Evolutionary conservation across 1,140 invertebrate species (phyloP), one percentile per base, ranked within the genome.

Genomic region (Orussus abietinus): DNA sequence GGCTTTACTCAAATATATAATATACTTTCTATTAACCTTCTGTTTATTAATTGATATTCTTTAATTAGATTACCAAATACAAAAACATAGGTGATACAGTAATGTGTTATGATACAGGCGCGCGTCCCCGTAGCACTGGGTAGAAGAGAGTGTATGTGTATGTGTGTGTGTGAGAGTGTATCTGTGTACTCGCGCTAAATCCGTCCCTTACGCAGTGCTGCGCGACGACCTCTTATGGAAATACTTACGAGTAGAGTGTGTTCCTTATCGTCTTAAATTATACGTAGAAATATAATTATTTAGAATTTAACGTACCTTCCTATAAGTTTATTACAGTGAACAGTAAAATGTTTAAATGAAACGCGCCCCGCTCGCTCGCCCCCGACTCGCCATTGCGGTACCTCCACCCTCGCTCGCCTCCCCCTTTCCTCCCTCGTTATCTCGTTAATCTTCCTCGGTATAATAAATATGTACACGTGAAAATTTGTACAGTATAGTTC

Each of bases 261-360:
- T n/a, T 52, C 45, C 57, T 60, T 68, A 66, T 45, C 32, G 46
- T 53, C 55, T 55, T 54, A 53, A 38, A 49, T 29, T 44, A 38
- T 66, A 64, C 49, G 57, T 68, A 70, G 59, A 71, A 68, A 70
- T 69, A 69, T 67, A 72, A 67, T 59, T 61, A 60, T 67, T 70
- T 67, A 59, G 51, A 65, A 66, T 64, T 60, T 61, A 55, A 53
- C 58, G 48, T 59, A 40, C 49, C 39, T 53, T 53, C 37, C 56
- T 59, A 59, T 21, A 52, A 55, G 42, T 64, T 69, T 62, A 57
- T 72, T 68, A 67, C 59, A 68, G 62, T 57, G 47, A 61, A 58
- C 46, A 49, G 47, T 65, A 58, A 59, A 59, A 44, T 62, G 49
- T 64, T n/a, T 55, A 63, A 61, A 64, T 57, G 42, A 64, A 62